Evolutionary conservation across 1,140 invertebrate genomes (phyloP), one percentile per base, ranked within the genome.

Genomic region (Drosophila melanogaster): DNA sequence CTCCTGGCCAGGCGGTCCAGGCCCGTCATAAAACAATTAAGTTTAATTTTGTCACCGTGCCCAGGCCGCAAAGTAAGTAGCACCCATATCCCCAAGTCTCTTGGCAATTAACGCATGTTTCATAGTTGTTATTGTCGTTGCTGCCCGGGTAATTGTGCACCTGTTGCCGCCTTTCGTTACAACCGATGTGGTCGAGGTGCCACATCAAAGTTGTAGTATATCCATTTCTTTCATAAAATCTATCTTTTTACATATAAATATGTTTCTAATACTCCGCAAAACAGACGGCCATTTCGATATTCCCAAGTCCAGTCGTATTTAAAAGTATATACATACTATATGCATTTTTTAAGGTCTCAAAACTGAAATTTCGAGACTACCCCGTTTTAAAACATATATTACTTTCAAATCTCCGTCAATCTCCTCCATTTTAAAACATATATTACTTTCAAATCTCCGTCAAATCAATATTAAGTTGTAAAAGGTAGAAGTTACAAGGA

Each of bases 31-130:
- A 87, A 89, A 87, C 84, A 87, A 87, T 87, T 87, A 87, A 87
- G 79, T 87, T 89, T 87, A 89, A 87, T 87, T 87, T 80, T 87
- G 84, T 90, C 85, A 90, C 85, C 84, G 84, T 80, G 79, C 71
- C 71, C 57, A 54, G 64, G 53, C 24, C 19, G 22, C 56, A 73
- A 73, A 47, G 33, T 35, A 73, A 47, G 33, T 35, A 55, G 38
- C 71, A 60, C 53, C 46, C 43, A 53, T 50, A 49, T 64, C 55
- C 37, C 58, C 37, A 51, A 44, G 56, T 53, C 67, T 62, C 69
- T 70, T 37, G 33, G 64, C 67, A 87, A 86, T 86, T 89, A 87
- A 83, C 60, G 84, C 84, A 86, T 86, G 81, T 71, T 72, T 71
- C 47, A 59, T 87, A 71, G 67, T 76, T 76, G 61, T 77, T 80